Conservation (phyloP, 2,888 invertebrate genomes). For the Dolichomitus sp. region DNA sequence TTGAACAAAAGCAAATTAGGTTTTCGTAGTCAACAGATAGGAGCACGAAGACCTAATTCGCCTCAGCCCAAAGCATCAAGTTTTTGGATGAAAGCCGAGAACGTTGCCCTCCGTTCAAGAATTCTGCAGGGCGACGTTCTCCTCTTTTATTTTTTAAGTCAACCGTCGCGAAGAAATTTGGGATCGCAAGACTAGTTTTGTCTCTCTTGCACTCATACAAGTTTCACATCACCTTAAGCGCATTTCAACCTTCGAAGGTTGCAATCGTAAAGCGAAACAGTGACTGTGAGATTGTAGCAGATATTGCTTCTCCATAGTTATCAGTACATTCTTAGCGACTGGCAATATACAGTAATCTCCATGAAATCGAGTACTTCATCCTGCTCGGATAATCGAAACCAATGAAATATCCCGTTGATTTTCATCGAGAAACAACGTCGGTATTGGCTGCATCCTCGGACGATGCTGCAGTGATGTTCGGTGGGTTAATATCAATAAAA, state of each 20-base stretch:
- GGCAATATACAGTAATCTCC: constrained; percentile 14
- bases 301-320: neutral
- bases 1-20: no score
- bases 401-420: constrained; percentile 3
- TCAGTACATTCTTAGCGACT: neutral
- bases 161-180: no score
- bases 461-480: constrained; percentile 26
- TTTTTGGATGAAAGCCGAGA: no score
- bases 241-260: neutral
- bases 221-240: no score
- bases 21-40: no score
- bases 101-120: no score
- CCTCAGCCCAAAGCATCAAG: no score
- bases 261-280: neutral
- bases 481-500: neutral
- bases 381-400: constrained; percentile 33
- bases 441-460: constrained; percentile 5
- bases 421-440: constrained; percentile 48
- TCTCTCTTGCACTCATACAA: no score
- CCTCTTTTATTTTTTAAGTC: no score
- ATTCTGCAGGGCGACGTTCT: no score
- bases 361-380: constrained; percentile 27
- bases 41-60: no score
- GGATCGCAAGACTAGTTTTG: no score
- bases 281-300: neutral